Evolutionary conservation across 2,888 invertebrate species (phyloP).

Genomic region (Melinopterus prodromus): DNA sequence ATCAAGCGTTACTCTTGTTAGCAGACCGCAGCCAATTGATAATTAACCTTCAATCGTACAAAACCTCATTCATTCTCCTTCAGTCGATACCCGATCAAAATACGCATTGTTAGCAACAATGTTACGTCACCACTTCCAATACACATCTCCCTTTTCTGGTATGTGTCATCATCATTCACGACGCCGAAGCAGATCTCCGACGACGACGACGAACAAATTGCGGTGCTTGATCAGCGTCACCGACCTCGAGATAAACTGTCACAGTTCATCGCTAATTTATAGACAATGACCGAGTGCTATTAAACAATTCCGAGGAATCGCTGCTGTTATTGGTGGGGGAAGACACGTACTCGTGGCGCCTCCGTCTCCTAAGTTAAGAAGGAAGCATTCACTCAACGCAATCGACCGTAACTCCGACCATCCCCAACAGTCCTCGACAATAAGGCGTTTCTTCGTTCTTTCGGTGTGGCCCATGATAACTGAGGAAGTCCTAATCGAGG

Average conservation of each 20-base stretch:
- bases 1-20: neutral
- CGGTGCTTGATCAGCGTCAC: neutral
- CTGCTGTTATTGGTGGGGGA: neutral
- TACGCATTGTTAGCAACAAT: neutral
- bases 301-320: constrained; percentile 18
- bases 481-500: neutral
- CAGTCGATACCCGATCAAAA: neutral
- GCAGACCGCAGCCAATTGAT: neutral
- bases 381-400: constrained; percentile 21
- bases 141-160: neutral
- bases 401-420: constrained; percentile 15
- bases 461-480: neutral
- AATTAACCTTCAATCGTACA: neutral
- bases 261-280: constrained; percentile 11
- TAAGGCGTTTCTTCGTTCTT: neutral
- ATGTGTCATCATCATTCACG: constrained; percentile 1
- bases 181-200: neutral
- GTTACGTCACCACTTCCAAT: neutral
- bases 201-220: neutral
- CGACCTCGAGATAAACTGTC: constrained; percentile 19
- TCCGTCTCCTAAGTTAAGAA: constrained; percentile 15
- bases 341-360: constrained; percentile 14
- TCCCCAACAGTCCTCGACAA: neutral
- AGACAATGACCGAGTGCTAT: constrained; percentile 17
- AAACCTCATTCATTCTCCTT: too few species aligned